Base-by-base conservation (phyloP, 2,113 vertebrate species). In the Tachycineta bicolor region DNA sequence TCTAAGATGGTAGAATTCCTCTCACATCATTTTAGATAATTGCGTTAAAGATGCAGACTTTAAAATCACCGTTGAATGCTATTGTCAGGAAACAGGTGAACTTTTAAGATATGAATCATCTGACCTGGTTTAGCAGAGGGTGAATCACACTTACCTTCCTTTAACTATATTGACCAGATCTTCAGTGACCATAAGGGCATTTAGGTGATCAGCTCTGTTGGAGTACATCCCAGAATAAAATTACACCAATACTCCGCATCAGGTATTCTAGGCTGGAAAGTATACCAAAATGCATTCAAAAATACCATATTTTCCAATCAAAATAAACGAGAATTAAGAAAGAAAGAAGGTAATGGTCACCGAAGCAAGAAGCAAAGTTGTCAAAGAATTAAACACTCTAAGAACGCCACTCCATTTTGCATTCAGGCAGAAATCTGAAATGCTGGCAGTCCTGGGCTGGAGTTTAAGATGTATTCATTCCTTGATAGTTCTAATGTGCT, bases 371-470 rank as follows among this genome's bases (percentile, higher is more conserved):
- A 33, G n/a, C 10, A 91, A 82, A 87, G 46, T 49, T 37, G 23
- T 58, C 43, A 71, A 84, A 75, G 46, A 82, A 82, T 68, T 52
- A 81, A 81, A 24, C 50, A 39, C 18, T 44, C 21, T 79, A 64
- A 81, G 58, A 79, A 65, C 58, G 37, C 10, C 41, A 52, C 37
- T 82, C 15, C 44, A 75, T 68, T 89, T 87, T 84, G n/a, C 73
- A 78, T 78, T 92, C 73, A 78, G 31, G 56, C 80, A 95, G 56
- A 87, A 89, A 78, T 60, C 13, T 84, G 44, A 86, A 60, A 94
- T 44, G 64, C 31, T 81, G 47, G 41, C 11, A 90, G 47, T 37
- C 69, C 64, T 52, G 25, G 44, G 6, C 29, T 71, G 20, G 37
- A 67, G 26, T 70, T 83, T 78, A 75, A 75, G 64, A 70, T 39